These are phyloP conservation scores for Nanorana parkeri DNA, from an alignment of 2,113 vertebrate genomes.

Conservation along the genomic window DNA sequence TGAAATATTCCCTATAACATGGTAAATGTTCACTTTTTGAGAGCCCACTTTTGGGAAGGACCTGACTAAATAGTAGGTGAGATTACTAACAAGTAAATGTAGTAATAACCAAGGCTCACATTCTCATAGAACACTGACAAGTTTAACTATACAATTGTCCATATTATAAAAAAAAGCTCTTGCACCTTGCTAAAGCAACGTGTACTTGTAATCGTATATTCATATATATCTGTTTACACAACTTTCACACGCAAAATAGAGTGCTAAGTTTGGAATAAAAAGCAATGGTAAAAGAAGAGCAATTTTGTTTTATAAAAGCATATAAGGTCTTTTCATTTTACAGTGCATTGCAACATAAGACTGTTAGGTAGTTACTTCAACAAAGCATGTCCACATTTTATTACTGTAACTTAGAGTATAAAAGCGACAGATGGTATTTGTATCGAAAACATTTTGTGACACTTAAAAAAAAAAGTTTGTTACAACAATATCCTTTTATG, in stretches of 20 bases:
- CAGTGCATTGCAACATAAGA: not conserved
- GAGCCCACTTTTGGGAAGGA: no score
- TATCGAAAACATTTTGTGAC: not conserved
- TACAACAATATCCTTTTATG: constrained; percentile 29
- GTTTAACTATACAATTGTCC: no score
- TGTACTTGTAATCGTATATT: not conserved
- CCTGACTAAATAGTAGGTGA: no score
- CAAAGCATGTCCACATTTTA: not conserved
- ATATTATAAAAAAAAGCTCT: no score
- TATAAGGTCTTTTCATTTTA: not conserved
- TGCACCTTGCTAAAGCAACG: no score
- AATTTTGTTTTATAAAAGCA: no score
- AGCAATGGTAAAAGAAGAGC: constrained; percentile 1
- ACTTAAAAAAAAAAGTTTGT: constrained; percentile 7
- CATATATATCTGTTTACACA: not conserved
- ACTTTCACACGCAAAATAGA: not conserved
- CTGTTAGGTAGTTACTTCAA: not conserved
- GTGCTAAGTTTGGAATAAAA: no score
- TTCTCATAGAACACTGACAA: no score
- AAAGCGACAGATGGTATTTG: constrained; percentile 22
- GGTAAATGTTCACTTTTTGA: no score
- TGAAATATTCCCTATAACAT: no score
- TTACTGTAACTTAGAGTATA: not conserved
- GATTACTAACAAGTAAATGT: no score
- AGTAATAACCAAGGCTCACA: no score